Evolutionary conservation across 30 jellyfish, hydroid and myxozoan species (phyloP).

Genomic region (Turritopsis dohrnii): DNA sequence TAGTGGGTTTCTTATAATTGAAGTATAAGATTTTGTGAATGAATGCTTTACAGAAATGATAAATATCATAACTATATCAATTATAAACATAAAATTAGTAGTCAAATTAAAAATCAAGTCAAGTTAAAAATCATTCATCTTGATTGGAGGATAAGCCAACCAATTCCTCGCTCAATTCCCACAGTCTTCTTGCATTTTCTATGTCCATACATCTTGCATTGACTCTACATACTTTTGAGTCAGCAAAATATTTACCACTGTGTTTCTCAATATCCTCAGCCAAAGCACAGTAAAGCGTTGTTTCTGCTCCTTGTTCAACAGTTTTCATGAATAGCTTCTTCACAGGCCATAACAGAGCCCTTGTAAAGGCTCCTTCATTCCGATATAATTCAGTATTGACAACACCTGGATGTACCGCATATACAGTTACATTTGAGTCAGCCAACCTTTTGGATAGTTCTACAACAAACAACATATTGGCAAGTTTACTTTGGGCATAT

Average conservation of each 20-base stretch:
- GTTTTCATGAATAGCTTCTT: conserved; percentile 43
- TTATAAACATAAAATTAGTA: too few relatives aligned
- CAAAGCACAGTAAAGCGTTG: conserved; percentile 55
- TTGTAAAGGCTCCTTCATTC: conserved; percentile 25
- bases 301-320: conserved; percentile 83
- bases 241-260: conserved; percentile 79
- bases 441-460: conserved; percentile 51
- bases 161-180: conserved; percentile 66
- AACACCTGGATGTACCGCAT: conserved; percentile 87
- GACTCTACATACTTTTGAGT: too few relatives aligned
- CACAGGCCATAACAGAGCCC: conserved; percentile 9
- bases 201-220: too few relatives aligned
- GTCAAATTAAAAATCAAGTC: too few relatives aligned
- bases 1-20: too few relatives aligned
- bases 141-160: neutral
- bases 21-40: too few relatives aligned
- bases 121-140: neutral
- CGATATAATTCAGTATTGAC: conserved; percentile 47
- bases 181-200: too few relatives aligned
- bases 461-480: conserved; percentile 47
- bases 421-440: conserved; percentile 64
- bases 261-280: conserved; percentile 56
- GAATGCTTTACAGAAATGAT: too few relatives aligned
- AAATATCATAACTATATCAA: too few relatives aligned
- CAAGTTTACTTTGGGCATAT: conserved; percentile 66